phyloP scores from a whole-genome alignment of 2,113 vertebrate genomes.

The Philantomba maxwellii region DNA sequence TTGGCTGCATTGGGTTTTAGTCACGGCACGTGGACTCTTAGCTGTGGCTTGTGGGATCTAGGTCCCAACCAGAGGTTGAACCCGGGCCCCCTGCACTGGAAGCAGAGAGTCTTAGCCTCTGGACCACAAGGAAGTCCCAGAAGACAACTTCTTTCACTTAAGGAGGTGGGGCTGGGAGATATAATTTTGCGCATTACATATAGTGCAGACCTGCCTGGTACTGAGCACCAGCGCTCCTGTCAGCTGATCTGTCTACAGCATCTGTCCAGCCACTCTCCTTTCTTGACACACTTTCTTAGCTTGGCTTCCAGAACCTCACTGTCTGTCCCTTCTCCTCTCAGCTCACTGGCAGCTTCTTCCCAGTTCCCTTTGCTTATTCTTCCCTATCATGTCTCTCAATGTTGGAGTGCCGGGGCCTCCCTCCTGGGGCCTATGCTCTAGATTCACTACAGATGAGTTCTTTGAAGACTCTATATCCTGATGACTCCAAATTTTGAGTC shows the following conservation, averaged over 20 bases:
- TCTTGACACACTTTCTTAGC: background rate
- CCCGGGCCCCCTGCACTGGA: background rate
- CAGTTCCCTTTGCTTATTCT: background rate
- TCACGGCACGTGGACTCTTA: background rate
- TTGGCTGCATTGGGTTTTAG: background rate
- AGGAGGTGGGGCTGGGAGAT: background rate
- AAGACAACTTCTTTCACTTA: background rate
- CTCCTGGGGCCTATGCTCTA: background rate
- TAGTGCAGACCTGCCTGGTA: background rate
- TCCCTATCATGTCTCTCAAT: background rate
- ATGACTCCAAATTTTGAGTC: background rate
- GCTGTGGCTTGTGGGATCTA: background rate
- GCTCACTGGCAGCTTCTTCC: background rate
- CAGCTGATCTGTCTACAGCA: background rate
- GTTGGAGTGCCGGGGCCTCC: background rate
- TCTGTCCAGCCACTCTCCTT: background rate
- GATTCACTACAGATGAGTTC: background rate
- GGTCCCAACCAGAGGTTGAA: background rate
- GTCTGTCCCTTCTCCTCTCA: background rate
- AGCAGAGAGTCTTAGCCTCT: background rate
- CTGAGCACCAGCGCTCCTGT: background rate
- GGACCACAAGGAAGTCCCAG: background rate
- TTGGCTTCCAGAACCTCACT: background rate
- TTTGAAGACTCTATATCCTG: background rate
- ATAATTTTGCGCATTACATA: accelerated